Base-by-base conservation (phyloP, 2,113 vertebrate genomes). In the Alosa alosa region DNA sequence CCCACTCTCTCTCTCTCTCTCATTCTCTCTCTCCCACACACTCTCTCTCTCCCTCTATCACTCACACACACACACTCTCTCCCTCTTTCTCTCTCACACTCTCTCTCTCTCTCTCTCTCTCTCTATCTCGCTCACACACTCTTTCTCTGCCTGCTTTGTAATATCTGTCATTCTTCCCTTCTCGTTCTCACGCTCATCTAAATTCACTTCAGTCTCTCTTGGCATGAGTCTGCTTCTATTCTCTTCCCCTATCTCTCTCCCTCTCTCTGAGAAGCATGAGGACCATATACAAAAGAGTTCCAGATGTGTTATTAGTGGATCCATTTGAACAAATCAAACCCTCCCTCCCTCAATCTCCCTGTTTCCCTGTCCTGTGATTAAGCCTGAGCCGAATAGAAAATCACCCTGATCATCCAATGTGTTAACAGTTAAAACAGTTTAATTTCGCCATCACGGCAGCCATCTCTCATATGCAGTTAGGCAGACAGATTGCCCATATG, bases 221-320 rank as follows among this genome's bases (percentile, higher is more conserved):
- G 64, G 31, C 64, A 36, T 72, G n/a, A 36, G 64, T 72, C 17
- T 11, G 4, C n/a, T 15, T 18, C 31, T 45, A 68, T 84, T 81
- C 78, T 52, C 85, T 83, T 87, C 64, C n/a, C 64, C 64, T 31
- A 72, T 75, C 83, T 72, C 50, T 31, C 72, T 13, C 64, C 9
- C 64, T n/a, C 31, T 84, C 64, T 7, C 31, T 39, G 41, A 15
- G 89, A 92, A 88, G 85, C 84, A 89, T 91, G 87, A 78, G 89
- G 84, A 91, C 91, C 81, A 90, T 91, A 88, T 88, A 89, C 86
- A 88, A 87, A 94, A 86, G 72, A 90, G 82, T 92, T 93, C 92
- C 93, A 93, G 91, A 93, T 92, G 90, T 55, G 52, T 85, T 60
- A 86, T 89, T 88, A 90, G 84, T 88, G 75, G 87, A 92, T 93